Base-by-base conservation (phyloP, 2,797 vertebrate species). In the Microtus agrestis region DNA sequence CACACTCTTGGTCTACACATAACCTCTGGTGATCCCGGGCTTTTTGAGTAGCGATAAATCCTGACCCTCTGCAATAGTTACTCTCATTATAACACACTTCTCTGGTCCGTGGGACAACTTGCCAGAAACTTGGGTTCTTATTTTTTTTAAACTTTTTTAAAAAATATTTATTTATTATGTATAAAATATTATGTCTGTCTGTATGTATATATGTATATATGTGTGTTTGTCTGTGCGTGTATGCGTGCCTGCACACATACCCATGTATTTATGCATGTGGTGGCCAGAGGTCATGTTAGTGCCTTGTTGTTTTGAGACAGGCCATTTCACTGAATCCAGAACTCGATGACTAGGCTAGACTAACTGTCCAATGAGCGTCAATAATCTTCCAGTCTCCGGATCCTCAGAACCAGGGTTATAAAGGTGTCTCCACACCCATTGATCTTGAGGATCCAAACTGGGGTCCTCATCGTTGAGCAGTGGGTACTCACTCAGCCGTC, bases 41-140 rank as follows among this genome's bases (percentile, higher is more conserved):
- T 73, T 76, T 82, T 5, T 69, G 76, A 71, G 63, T 2, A 4
- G 17, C 37, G n/a, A 27, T 69, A 86, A 93, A 71, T 82, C 40
- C 79, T 89, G 21, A 76, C 34, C 46, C 46, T 14, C 31, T 74
- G 69, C 1, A 54, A 23, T 82, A 29, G 91, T 89, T 69, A 43
- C 9, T 63, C n/a, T 92, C 40, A 59, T 65, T 74, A n/a, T 80
- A 67, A 89, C 48, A 93, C 54, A 40, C 23, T 67, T 63, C 74
- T 96, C 43, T 80, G 46, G 46, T 10, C 61, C 9, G 5, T 27
- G 15, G 27, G 71, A 59, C 13, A 93, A 84, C 59, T 34, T n/a
- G 10, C 25, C 59, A 78, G 74, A 91, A 65, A 74, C 54, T 85
- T 37, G 54, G 54, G 6, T 59, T 91, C 65, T 51, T 65, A 11